Evolutionary conservation across 2,888 invertebrate species (phyloP).

Genomic region (Amblyteles armatorius): DNA sequence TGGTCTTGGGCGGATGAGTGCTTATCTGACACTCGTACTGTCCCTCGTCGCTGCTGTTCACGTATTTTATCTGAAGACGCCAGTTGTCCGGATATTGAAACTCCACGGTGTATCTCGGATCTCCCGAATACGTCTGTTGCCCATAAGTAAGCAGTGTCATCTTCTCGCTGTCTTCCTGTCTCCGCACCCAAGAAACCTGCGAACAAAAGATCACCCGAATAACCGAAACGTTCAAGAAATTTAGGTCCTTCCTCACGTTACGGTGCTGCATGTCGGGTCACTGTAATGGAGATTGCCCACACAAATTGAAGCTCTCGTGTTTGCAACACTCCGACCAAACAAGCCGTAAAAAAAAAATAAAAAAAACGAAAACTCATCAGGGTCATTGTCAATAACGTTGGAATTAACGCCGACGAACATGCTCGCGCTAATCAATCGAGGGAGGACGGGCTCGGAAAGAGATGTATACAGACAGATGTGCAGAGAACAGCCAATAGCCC

Average conservation of each 20-base stretch:
- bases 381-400: constrained; percentile 47
- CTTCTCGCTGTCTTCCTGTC: constrained; percentile 88
- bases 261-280: neutral
- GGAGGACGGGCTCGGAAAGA: constrained; percentile 8
- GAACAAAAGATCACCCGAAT: constrained; percentile 30
- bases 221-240: too few species aligned
- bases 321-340: neutral
- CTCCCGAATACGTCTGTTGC: constrained; percentile 89
- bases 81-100: constrained; percentile 86
- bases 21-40: constrained; percentile 86
- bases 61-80: constrained; percentile 85
- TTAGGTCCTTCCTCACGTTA: too few species aligned
- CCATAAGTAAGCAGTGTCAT: constrained; percentile 89
- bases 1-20: constrained; percentile 86
- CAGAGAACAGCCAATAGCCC: constrained; percentile 53
- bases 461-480: constrained; percentile 28
- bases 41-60: constrained; percentile 86
- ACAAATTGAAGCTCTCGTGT: constrained; percentile 7
- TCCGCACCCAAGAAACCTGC: constrained; percentile 90
- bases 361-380: constrained; percentile 25
- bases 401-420: constrained; percentile 46
- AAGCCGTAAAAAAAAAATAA: neutral
- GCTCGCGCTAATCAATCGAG: constrained; percentile 49
- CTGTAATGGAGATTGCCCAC: neutral
- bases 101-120: constrained; percentile 85